A percentile compares a stretch with the other conserved stretches of the same genome.
Evolutionary conservation across 2,113 vertebrate genomes (phyloP).

Genomic region (Ranitomeya imitator): DNA sequence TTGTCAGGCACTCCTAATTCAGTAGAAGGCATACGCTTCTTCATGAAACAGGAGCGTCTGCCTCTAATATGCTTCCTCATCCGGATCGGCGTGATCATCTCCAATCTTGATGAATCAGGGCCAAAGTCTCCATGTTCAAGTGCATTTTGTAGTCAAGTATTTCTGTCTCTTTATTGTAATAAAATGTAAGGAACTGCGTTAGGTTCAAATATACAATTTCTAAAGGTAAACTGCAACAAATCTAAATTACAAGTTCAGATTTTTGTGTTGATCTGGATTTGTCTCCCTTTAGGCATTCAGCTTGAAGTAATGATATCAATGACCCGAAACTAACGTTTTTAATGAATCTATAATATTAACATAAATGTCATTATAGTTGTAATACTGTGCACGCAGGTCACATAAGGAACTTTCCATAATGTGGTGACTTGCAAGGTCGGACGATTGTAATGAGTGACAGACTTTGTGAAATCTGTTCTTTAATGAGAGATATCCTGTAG

Average conservation of each 20-base stretch:
- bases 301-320: constrained; percentile 15
- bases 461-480: constrained; percentile 31
- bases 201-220: not conserved
- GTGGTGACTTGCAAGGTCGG: constrained; percentile 19
- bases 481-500: constrained; percentile 1
- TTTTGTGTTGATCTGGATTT: not conserved
- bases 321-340: constrained; percentile 7
- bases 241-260: not conserved
- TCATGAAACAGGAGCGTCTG: too few species aligned
- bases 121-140: too few species aligned
- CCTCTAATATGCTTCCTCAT: too few species aligned
- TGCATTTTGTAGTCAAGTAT: not conserved
- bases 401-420: not conserved
- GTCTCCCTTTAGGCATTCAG: not conserved
- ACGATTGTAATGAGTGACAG: constrained; percentile 28
- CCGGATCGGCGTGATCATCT: too few species aligned
- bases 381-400: not conserved
- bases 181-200: not conserved
- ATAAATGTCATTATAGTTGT: constrained; percentile 32
- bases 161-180: not conserved
- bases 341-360: constrained; percentile 30
- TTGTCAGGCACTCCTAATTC: too few species aligned
- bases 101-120: too few species aligned
- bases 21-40: too few species aligned
- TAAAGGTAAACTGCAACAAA: not conserved